phyloP scores from a whole-genome alignment of 2,888 invertebrate genomes.

The Stictocephala bisonia region DNA sequence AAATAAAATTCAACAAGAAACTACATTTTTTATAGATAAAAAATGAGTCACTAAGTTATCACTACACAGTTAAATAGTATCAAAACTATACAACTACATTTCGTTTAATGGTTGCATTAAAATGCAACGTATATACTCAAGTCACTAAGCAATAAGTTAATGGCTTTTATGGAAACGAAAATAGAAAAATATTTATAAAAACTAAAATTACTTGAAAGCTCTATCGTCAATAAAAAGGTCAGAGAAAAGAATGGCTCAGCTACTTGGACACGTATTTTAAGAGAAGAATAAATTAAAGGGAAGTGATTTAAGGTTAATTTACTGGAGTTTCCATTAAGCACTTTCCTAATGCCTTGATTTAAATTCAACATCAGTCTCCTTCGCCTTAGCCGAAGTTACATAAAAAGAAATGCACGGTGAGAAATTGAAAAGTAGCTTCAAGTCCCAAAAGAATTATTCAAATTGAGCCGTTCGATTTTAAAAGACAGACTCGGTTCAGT shows the following conservation, averaged over 20 bases:
- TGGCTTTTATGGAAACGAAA: too few species aligned
- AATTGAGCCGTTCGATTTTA: conserved; percentile 25
- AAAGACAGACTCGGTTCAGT: conserved; percentile 2
- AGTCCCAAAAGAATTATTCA: conserved; percentile 37
- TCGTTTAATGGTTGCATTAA: too few species aligned
- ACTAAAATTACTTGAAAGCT: too few species aligned
- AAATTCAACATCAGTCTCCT: conserved; percentile 37
- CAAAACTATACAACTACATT: too few species aligned
- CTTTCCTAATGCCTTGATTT: conserved; percentile 41
- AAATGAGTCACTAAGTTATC: too few species aligned
- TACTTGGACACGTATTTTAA: conserved; percentile 38
- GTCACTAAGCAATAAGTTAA: too few species aligned
- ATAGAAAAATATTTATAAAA: too few species aligned
- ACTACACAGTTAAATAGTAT: too few species aligned
- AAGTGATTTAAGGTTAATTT: conserved; percentile 42
- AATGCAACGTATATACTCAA: too few species aligned
- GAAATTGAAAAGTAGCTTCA: conserved; percentile 40
- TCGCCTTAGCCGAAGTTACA: conserved; percentile 32
- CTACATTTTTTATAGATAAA: too few species aligned
- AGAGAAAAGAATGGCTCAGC: conserved; percentile 4
- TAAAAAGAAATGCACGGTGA: conserved; percentile 37
- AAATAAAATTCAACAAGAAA: too few species aligned
- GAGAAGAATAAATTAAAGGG: conserved; percentile 40
- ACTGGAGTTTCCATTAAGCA: conserved; percentile 42
- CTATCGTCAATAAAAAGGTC: too few species aligned